phyloP scores from a whole-genome alignment of 1,140 invertebrate genomes.

The Sweltsa coloradensis region DNA sequence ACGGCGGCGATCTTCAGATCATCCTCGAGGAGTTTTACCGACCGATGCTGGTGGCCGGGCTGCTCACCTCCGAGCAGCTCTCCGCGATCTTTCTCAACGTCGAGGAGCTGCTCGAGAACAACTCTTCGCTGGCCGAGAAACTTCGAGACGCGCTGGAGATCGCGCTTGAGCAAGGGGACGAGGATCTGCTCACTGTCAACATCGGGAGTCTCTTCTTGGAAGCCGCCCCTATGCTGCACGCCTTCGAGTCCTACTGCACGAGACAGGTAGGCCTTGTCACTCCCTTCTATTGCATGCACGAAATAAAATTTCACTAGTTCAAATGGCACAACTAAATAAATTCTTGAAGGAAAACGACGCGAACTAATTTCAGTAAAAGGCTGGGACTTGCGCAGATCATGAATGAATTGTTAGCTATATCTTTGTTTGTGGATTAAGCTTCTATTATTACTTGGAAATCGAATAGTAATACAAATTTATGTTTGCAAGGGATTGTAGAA shows the following conservation, averaged over 20 bases:
- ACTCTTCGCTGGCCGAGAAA: conserved; percentile 70
- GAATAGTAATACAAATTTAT: too few relatives aligned
- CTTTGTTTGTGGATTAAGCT: too few relatives aligned
- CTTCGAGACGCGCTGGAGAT: conserved; percentile 79
- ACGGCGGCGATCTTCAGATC: conserved; percentile 81
- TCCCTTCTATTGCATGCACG: too few relatives aligned
- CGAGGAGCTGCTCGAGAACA: conserved; percentile 83
- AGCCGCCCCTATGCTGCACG: conserved; percentile 83
- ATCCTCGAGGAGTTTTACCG: conserved; percentile 89
- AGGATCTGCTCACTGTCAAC: conserved; percentile 79
- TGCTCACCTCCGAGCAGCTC: conserved; percentile 36
- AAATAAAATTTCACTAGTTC: too few relatives aligned
- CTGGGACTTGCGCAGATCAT: too few relatives aligned
- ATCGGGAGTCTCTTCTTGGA: conserved; percentile 85
- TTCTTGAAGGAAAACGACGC: too few relatives aligned
- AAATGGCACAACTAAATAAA: too few relatives aligned
- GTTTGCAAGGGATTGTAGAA: too few relatives aligned
- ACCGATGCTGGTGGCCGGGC: conserved; percentile 80
- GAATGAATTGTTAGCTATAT: too few relatives aligned
- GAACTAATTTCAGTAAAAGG: too few relatives aligned
- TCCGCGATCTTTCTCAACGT: conserved; percentile 83
- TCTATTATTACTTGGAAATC: too few relatives aligned
- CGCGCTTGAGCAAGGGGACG: conserved; percentile 60
- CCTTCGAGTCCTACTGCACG: conserved; percentile 90
- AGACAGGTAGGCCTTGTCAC: conserved; percentile 49